Percentiles rank a stretch among this genome's conserved stretches.
phyloP scores from a whole-genome alignment of 2,797 vertebrate species.

The Natrix natrix region DNA sequence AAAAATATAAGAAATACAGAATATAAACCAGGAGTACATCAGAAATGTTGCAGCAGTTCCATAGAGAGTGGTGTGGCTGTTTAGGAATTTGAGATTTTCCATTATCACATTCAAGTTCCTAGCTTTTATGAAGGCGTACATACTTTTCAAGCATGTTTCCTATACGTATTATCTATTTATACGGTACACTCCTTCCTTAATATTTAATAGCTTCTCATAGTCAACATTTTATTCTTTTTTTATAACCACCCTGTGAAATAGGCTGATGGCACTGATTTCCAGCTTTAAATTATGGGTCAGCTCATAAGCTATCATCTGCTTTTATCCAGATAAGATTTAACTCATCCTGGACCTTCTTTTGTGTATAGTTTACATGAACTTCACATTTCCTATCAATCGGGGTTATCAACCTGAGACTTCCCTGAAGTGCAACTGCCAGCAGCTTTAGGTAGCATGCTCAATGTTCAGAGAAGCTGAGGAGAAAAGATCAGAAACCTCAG shows the following conservation, averaged over 20 bases:
- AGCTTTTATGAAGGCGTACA: background rate
- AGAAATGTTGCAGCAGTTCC: background rate
- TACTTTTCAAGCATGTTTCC: background rate
- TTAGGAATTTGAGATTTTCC: background rate
- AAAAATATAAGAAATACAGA: background rate
- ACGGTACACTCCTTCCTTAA: background rate
- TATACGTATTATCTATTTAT: background rate
- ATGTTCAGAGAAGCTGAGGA: background rate
- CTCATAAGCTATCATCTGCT: background rate
- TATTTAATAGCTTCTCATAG: background rate
- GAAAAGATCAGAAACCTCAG: background rate
- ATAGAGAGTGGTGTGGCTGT: background rate
- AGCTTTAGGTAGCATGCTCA: background rate
- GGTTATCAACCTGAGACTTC: background rate
- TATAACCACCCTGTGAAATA: background rate
- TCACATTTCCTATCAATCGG: background rate
- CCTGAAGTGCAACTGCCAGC: background rate
- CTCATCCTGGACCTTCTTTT: background rate
- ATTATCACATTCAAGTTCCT: background rate
- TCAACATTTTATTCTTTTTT: background rate
- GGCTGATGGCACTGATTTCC: background rate
- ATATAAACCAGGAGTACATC: background rate
- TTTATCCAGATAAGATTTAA: background rate
- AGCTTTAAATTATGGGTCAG: background rate
- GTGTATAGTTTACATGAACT: background rate